These are phyloP conservation scores for Lamprologus tigripictilis DNA, from an alignment of 2,113 vertebrate genomes.

Conservation along the genomic window DNA sequence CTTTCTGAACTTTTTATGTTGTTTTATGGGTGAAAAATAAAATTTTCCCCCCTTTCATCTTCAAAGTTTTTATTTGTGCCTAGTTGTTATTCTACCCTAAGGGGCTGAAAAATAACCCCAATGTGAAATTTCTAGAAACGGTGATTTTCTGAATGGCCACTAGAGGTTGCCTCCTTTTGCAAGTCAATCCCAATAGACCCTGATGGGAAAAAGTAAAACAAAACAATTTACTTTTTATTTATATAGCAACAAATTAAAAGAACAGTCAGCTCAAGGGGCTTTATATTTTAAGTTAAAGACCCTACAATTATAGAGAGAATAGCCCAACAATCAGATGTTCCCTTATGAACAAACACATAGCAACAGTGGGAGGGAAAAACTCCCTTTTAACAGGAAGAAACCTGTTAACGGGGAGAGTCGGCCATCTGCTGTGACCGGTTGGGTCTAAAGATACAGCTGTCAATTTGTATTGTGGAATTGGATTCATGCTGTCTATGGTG, in stretches of 20 bases:
- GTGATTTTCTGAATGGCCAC: background rate
- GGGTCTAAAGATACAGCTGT: background rate
- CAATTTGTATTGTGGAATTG: background rate
- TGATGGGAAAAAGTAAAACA: background rate
- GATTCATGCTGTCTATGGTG: background rate
- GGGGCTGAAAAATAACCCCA: background rate
- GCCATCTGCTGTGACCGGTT: background rate
- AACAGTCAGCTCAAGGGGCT: background rate
- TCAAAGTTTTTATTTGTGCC: background rate
- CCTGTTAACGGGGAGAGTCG: background rate
- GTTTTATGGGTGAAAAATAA: background rate
- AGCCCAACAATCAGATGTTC: background rate
- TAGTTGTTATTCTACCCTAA: background rate
- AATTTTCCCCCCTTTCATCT: background rate
- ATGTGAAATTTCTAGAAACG: background rate
- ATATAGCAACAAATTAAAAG: background rate
- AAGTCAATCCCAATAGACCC: background rate
- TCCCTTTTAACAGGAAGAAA: background rate
- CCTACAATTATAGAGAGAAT: background rate
- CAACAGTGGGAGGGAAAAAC: background rate
- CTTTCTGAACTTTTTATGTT: background rate
- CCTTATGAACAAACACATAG: background rate
- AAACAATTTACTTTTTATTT: background rate
- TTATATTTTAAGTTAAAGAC: background rate
- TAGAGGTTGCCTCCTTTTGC: background rate